phyloP scores from a whole-genome alignment of 2,113 vertebrate species.

The Machaerirhynchus nigripectus region DNA sequence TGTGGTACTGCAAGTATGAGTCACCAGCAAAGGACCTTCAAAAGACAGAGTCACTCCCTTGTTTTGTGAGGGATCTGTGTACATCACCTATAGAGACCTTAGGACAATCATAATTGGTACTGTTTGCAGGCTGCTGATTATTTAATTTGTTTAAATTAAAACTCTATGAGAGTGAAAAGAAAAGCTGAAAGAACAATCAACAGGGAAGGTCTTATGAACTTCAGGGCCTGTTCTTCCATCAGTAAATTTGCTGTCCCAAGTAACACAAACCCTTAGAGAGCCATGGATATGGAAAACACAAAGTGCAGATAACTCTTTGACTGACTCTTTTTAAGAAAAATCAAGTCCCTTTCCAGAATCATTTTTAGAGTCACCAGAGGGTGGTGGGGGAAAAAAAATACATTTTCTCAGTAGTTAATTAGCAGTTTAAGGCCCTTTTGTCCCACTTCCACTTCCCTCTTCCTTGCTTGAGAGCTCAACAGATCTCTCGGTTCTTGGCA shows the following conservation, averaged over 20 bases:
- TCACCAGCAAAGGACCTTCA: neutral
- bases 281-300: accelerated
- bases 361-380: neutral
- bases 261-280: neutral
- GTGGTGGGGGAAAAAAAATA: accelerated
- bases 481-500: neutral
- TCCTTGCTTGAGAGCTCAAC: neutral
- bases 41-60: neutral
- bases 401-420: neutral
- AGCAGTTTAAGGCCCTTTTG: neutral
- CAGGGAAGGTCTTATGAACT: neutral
- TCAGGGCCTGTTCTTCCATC: neutral
- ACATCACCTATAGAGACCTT: neutral
- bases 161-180: neutral
- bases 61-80: neutral
- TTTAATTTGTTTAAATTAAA: neutral
- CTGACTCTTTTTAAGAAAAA: neutral
- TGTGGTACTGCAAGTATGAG: neutral
- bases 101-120: neutral
- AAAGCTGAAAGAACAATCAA: neutral
- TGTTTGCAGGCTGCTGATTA: neutral
- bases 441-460: neutral
- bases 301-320: neutral
- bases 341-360: neutral
- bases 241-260: neutral